Percentiles rank a stretch among this genome's conserved stretches.
phyloP scores from a whole-genome alignment of 2,113 vertebrate species.

The Plotosus lineatus region DNA sequence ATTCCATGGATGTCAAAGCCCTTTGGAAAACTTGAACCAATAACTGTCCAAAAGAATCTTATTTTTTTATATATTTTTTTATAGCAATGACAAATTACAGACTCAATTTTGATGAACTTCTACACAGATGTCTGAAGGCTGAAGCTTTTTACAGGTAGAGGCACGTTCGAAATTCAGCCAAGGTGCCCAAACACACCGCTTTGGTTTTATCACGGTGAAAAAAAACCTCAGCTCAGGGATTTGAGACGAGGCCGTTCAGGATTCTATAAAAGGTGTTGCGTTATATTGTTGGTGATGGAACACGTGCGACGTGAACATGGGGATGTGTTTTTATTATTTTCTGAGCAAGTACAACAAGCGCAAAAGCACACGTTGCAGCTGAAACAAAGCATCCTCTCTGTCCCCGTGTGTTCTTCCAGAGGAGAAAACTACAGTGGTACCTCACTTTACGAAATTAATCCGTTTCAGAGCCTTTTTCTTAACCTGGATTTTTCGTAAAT shows the following conservation, averaged over 20 bases:
- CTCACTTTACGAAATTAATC: too few species aligned
- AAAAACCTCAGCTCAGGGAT: neutral
- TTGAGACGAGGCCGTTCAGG: neutral
- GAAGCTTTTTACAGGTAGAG: neutral
- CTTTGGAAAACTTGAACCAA: neutral
- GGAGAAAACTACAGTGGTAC: too few species aligned
- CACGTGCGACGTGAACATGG: neutral
- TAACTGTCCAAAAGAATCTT: neutral
- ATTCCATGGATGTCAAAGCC: neutral
- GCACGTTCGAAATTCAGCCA: neutral
- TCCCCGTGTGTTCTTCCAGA: constrained; percentile 5
- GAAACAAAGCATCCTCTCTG: constrained; percentile 42
- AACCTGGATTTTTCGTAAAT: too few species aligned
- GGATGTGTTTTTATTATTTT: constrained; percentile 40
- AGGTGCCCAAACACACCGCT: neutral
- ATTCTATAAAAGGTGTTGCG: too few species aligned
- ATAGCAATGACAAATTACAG: neutral
- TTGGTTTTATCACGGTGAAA: neutral
- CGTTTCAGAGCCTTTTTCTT: too few species aligned
- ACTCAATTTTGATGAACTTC: neutral
- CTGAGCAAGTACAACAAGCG: neutral
- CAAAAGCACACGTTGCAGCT: constrained; percentile 20
- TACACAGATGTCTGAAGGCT: neutral
- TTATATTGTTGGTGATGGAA: neutral
- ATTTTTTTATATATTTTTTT: neutral